phyloP scores from a whole-genome alignment of 2,797 vertebrate species.

The Pantherophis alleghaniensis region DNA sequence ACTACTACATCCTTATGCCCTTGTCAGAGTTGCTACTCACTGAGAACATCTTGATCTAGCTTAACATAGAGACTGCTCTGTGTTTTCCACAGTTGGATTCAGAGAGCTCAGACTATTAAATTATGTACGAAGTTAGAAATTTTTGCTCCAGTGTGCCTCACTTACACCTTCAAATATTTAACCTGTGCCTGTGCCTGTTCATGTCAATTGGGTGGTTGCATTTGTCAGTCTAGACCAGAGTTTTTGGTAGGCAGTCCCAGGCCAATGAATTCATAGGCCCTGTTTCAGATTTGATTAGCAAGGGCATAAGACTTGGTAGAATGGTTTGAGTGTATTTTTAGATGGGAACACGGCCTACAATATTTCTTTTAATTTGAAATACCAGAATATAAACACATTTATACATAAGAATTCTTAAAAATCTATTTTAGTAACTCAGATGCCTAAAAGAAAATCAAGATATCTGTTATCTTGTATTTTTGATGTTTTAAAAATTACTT shows the following conservation, averaged over 20 bases:
- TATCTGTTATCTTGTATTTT: conserved; percentile 4
- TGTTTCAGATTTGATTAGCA: background rate
- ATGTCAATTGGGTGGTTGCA: background rate
- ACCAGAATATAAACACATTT: background rate
- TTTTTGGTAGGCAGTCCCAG: background rate
- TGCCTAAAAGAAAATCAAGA: background rate
- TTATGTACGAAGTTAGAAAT: background rate
- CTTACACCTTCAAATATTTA: background rate
- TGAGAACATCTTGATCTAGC: background rate
- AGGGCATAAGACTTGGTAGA: background rate
- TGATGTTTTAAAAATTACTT: background rate
- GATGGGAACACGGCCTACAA: background rate
- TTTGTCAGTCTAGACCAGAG: background rate
- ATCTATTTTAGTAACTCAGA: background rate
- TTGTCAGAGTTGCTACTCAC: background rate
- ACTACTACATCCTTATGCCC: no score
- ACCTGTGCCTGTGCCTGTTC: background rate
- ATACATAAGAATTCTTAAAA: background rate
- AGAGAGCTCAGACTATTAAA: background rate
- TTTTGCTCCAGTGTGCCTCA: background rate
- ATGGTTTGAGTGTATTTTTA: background rate
- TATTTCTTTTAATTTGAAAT: background rate
- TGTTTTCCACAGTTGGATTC: background rate
- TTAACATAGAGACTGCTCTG: background rate
- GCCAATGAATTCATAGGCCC: background rate